Conservation (phyloP, 35 echinoderm and acorn worm species). For the Ptychodera flava region DNA sequence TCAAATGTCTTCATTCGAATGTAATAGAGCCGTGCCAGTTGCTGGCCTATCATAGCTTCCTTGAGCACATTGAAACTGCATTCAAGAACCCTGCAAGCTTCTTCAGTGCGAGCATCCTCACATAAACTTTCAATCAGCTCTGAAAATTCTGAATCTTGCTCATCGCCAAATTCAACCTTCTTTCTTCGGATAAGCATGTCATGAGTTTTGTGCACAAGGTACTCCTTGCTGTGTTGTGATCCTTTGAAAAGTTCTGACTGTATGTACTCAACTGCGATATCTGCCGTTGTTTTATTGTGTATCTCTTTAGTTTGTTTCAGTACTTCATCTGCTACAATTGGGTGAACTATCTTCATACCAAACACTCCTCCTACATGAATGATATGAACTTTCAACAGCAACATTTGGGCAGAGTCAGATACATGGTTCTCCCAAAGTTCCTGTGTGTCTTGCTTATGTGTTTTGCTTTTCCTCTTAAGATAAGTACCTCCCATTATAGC, state of each 20-base stretch:
- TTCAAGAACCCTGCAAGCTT: slow-evolving; percentile 38
- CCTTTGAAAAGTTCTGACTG: slow-evolving; percentile 11
- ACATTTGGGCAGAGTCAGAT: slow-evolving; percentile 9
- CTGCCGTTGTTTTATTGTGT: slow-evolving; percentile 8
- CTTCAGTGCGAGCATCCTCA: not conserved
- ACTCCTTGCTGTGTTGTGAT: slow-evolving; percentile 21
- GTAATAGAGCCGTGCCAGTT: slow-evolving; percentile 31
- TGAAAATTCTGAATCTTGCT: slow-evolving; percentile 24
- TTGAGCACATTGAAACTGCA: slow-evolving; percentile 24
- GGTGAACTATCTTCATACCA: slow-evolving; percentile 44
- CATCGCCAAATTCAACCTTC: not conserved
- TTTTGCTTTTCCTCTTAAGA: too few relatives aligned
- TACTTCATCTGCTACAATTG: slow-evolving; percentile 29
- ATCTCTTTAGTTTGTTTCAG: slow-evolving; percentile 13
- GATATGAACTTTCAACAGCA: slow-evolving; percentile 27
- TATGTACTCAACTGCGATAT: slow-evolving; percentile 21
- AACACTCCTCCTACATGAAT: slow-evolving; percentile 14
- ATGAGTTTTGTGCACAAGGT: slow-evolving; percentile 19
- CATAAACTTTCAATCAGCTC: slow-evolving; percentile 31
- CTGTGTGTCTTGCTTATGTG: too few relatives aligned
- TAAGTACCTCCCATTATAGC: too few relatives aligned
- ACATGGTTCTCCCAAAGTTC: too few relatives aligned
- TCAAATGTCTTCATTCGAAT: slow-evolving; percentile 1
- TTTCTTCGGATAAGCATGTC: slow-evolving; percentile 34
- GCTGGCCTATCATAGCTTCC: slow-evolving; percentile 44